Base-by-base conservation (phyloP, 2,888 invertebrate genomes). In the Neocrepidodera transversa region DNA sequence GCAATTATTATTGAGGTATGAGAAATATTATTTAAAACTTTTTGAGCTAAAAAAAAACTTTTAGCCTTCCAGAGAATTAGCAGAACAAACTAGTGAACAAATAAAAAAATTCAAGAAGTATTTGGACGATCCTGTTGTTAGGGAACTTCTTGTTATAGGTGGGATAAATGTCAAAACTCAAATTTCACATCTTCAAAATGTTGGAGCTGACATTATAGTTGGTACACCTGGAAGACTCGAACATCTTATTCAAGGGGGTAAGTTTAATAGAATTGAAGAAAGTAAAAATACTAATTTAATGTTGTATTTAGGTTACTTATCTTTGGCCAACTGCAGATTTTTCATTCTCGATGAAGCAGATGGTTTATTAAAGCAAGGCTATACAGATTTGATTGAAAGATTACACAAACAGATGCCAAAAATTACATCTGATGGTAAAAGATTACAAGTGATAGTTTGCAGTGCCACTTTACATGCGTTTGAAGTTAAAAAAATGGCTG, bases 281-380 rank as follows among this genome's bases (percentile, higher is more conserved):
- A n/a, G n/a, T n/a, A n/a, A n/a, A n/a, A n/a, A n/a, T n/a, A n/a
- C n/a, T n/a, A n/a, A n/a, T n/a, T n/a, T n/a, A n/a, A n/a, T n/a
- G n/a, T n/a, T n/a, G n/a, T 52, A 66, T 61, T 20, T 64, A 85
- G 88, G 93, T 1, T 90, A 92, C 71, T 81, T 97, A 13, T 87
- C 89, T 0, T 82, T 97, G 1, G 87, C 90, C 0, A 92, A 93
- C 74, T 93, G 93, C 77, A 87, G 97, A 54, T 99, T 99, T 82
- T 97, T 98, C 80, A 94, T 99, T 2, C 83, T 99, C 61, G 99
- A 99, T 77, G 99, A 99, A 82, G 97, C 97, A 5, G 97, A 97
- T 79, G 97, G 95, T 0, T 82, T 98, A 4, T 81, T 98, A 1
- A 95, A 95, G 74, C 88, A 89, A 63, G 97, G 97, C 0, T 92